Base-by-base conservation (phyloP, 2,113 vertebrate species). In the Myodes glareolus region DNA sequence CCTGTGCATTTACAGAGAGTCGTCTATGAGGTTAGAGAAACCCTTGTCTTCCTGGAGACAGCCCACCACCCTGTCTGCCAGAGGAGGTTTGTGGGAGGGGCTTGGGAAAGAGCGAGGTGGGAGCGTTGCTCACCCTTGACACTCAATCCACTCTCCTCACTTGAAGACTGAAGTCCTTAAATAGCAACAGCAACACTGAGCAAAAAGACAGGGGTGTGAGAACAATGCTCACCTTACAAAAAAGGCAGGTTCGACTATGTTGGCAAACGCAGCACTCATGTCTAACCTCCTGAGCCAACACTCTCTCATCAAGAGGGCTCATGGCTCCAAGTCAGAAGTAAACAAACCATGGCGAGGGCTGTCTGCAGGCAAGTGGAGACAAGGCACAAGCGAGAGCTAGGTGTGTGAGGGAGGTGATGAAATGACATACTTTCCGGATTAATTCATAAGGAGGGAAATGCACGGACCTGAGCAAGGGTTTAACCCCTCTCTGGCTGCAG, bases 351-450 rank as follows among this genome's bases (percentile, higher is more conserved):
- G 86, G 87, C 50, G 65, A 63, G 68, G 33, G 92, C 81, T 65
- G 81, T 91, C 92, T 95, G 77, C 84, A 92, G 97, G 68, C 97
- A 97, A 97, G 97, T 94, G 36, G 96, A 97, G 92, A 97, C 97
- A 97, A 67, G 27, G 52, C 65, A n/a, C 39, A 31, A 45, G 23
- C n/a, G 86, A 89, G 87, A 86, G 96, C 47, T 33, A 94, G 92
- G 94, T 36, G 94, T 95, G 91, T 96, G 68, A 97, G 75, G 90
- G 85, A 94, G 91, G 63, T 88, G 84, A 97, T 76, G 94, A 92
- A 76, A 72, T 39, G 85, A 75, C 96, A 97, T 97, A 94, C 55
- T 91, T 98, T 12, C 61, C 68, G 25, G 89, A 94, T 97, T 93
- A 92, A 91, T 92, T 97, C 96, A 95, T 85, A 50, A 75, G 17